phyloP scores from a whole-genome alignment of 2,113 vertebrate species.

The Forbesichthys papilliferus region DNA sequence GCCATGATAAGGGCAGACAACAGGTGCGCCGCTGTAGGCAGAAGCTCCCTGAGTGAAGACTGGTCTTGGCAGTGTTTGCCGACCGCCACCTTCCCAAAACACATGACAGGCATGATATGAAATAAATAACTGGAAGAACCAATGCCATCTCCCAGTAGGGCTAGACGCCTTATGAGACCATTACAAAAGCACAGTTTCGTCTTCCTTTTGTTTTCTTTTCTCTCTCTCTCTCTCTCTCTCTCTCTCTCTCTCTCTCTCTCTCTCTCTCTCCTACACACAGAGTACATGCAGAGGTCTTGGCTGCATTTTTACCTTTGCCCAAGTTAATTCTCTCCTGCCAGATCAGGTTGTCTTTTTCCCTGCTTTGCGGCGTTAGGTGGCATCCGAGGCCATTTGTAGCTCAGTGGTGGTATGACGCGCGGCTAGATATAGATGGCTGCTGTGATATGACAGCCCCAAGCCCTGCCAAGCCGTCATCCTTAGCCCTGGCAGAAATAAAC shows the following conservation, averaged over 20 bases:
- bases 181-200: conserved; percentile 44
- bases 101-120: conserved; percentile 55
- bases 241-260: conserved; percentile 12
- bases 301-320: conserved; percentile 64
- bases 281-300: conserved; percentile 64
- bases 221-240: not conserved
- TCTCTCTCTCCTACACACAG: conserved; percentile 19
- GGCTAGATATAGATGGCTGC: conserved; percentile 52
- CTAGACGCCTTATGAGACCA: conserved; percentile 50
- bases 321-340: conserved; percentile 48
- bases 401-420: conserved; percentile 40
- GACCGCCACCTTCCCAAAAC: conserved; percentile 33
- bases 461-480: conserved; percentile 68
- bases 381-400: conserved; percentile 46
- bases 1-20: conserved; percentile 37
- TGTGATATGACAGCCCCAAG: conserved; percentile 59
- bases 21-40: conserved; percentile 38
- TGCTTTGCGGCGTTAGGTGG: conserved; percentile 15
- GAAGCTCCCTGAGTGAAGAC: conserved; percentile 43
- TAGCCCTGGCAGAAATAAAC: conserved; percentile 53
- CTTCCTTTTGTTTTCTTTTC: conserved; percentile 37
- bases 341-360: conserved; percentile 54
- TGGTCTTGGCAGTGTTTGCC: conserved; percentile 51
- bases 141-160: conserved; percentile 22
- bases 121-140: conserved; percentile 18